These are phyloP conservation scores for Caenorhabditis zanzibari DNA, from an alignment of 2,888 invertebrate species.

Conservation along the genomic window DNA sequence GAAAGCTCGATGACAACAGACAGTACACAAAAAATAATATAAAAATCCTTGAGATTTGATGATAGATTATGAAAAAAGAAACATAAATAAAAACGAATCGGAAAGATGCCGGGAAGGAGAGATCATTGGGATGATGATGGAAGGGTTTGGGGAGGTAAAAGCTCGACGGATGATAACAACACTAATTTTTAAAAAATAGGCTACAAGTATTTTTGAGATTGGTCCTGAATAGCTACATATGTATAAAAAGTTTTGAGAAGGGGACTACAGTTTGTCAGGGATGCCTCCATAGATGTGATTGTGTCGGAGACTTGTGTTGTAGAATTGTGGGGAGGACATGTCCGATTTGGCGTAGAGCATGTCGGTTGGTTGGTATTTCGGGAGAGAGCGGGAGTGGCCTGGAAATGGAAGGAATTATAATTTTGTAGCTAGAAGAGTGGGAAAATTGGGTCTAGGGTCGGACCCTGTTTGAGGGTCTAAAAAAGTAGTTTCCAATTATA, in stretches of 20 bases:
- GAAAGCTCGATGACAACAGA: slow-evolving; percentile 52
- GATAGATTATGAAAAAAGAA: background rate
- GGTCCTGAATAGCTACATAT: slow-evolving; percentile 43
- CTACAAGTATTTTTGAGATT: slow-evolving; percentile 42
- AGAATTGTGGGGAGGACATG: slow-evolving; percentile 73
- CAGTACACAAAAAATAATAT: background rate
- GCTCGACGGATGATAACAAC: slow-evolving; percentile 34
- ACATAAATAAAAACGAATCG: slow-evolving; percentile 10
- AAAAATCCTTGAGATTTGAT: slow-evolving; percentile 41
- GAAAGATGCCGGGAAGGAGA: slow-evolving; percentile 58
- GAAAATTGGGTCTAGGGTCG: too few species aligned
- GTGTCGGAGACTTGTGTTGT: slow-evolving; percentile 71
- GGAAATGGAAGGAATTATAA: slow-evolving; percentile 25
- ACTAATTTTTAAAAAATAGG: background rate
- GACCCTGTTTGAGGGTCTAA: too few species aligned
- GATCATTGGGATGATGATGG: slow-evolving; percentile 55
- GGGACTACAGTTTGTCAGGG: slow-evolving; percentile 68
- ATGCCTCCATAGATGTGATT: slow-evolving; percentile 69
- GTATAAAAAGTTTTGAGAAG: background rate
- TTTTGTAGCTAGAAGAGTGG: too few species aligned
- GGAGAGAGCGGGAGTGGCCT: slow-evolving; percentile 65
- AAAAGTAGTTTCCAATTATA: too few species aligned
- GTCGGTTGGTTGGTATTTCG: slow-evolving; percentile 75
- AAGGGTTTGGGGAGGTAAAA: slow-evolving; percentile 1
- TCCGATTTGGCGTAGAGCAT: slow-evolving; percentile 76